Evolutionary conservation across 2,113 vertebrate species (phyloP).

Genomic region (Myiopsitta monachus): DNA sequence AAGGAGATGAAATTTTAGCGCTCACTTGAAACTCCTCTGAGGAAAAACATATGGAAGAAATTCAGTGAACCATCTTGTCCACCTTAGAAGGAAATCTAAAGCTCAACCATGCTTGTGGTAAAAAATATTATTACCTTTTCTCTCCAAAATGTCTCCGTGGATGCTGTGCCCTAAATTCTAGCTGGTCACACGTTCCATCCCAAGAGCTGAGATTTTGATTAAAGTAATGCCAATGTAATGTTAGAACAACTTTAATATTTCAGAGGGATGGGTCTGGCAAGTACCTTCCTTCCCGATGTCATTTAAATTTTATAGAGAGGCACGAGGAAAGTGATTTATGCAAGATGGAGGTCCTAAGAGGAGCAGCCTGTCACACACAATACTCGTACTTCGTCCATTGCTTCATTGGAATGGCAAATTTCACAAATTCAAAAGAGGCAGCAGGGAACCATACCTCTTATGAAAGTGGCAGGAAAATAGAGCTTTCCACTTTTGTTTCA

Average conservation of each 20-base stretch:
- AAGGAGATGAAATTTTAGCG: background rate
- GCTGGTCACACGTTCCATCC: background rate
- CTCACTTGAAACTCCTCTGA: background rate
- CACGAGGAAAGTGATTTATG: background rate
- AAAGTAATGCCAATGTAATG: background rate
- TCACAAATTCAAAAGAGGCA: background rate
- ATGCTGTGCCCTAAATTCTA: background rate
- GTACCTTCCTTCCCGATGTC: conserved; percentile 17
- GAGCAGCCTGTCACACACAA: background rate
- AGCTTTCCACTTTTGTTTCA: background rate
- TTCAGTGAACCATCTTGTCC: background rate
- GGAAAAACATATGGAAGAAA: background rate
- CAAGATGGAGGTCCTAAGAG: conserved; percentile 6
- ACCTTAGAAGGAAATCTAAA: background rate
- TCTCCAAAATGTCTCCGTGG: background rate
- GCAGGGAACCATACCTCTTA: background rate
- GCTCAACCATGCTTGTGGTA: background rate
- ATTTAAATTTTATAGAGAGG: conserved; percentile 29
- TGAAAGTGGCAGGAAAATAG: background rate
- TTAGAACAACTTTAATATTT: conserved; percentile 32
- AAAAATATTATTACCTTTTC: background rate
- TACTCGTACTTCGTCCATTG: fast-evolving
- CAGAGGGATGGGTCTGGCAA: background rate
- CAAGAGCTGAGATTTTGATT: background rate
- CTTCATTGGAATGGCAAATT: background rate